These are phyloP conservation scores for Phaethon lepturus DNA, from an alignment of 2,113 vertebrate genomes.

Conservation along the genomic window DNA sequence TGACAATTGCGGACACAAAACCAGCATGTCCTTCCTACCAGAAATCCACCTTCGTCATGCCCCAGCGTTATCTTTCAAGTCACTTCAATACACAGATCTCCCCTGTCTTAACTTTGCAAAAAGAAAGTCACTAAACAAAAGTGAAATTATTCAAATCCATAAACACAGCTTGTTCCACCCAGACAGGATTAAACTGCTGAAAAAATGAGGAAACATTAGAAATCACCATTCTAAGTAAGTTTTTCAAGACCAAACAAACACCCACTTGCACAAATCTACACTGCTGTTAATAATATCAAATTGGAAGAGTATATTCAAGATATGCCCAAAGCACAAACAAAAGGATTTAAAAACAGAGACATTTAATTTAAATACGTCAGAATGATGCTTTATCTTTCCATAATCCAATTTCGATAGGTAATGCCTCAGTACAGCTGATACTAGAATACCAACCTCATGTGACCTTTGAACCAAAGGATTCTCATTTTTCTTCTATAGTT, in stretches of 20 bases:
- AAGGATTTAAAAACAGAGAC: neutral
- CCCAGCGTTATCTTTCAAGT: neutral
- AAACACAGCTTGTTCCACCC: neutral
- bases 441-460: neutral
- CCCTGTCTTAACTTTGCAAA: neutral
- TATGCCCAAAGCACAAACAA: neutral
- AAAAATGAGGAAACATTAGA: neutral
- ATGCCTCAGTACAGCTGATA: neutral
- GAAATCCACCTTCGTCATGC: neutral
- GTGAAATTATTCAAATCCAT: neutral
- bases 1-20: neutral
- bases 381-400: constrained; percentile 18
- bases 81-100: neutral
- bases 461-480: constrained; percentile 22
- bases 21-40: neutral
- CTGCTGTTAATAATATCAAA: neutral
- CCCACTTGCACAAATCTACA: neutral
- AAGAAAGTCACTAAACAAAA: neutral
- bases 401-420: constrained; percentile 13
- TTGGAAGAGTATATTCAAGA: neutral
- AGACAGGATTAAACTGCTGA: neutral
- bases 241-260: neutral
- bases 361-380: neutral
- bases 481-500: constrained; percentile 14
- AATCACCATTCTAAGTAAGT: neutral